These are phyloP conservation scores for Cyprinodon brontotheroides DNA, from an alignment of 2,113 vertebrate genomes.

Conservation along the genomic window DNA sequence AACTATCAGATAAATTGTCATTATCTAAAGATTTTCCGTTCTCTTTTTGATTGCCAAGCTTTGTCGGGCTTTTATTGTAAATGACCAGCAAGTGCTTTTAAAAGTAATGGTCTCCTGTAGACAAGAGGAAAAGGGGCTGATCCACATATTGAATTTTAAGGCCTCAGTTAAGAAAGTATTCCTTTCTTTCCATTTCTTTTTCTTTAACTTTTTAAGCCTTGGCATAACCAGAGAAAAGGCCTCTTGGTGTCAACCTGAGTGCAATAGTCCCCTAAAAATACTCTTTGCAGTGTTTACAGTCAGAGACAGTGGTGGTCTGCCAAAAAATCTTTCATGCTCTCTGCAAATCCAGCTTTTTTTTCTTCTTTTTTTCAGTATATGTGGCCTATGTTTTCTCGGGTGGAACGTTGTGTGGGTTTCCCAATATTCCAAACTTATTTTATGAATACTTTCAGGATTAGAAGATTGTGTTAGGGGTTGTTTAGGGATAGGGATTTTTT, in stretches of 20 bases:
- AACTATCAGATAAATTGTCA: constrained; percentile 50
- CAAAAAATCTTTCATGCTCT: constrained; percentile 54
- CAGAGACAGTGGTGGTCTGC: constrained; percentile 55
- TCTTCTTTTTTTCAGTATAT: constrained; percentile 14
- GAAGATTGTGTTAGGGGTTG: background rate
- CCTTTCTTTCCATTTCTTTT: no score
- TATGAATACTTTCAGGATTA: constrained; percentile 39
- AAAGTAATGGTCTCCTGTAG: constrained; percentile 12
- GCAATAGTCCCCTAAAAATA: constrained; percentile 69
- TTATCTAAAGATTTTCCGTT: constrained; percentile 34
- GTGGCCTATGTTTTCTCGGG: constrained; percentile 46
- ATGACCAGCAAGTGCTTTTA: constrained; percentile 18
- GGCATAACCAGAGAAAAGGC: constrained; percentile 31
- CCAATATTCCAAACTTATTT: constrained; percentile 39
- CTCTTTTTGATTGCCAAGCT: constrained; percentile 40
- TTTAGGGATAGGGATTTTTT: background rate
- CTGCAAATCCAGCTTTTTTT: constrained; percentile 47
- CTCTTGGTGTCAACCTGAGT: constrained; percentile 54
- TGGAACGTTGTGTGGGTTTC: constrained; percentile 56
- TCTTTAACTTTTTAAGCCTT: background rate
- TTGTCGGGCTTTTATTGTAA: constrained; percentile 27
- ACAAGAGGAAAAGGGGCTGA: constrained; percentile 16
- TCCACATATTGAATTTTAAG: constrained; percentile 16
- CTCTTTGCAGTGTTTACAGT: constrained; percentile 61
- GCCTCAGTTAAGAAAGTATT: background rate